Evolutionary conservation across 2,113 vertebrate genomes (phyloP).

Genomic region (Chionodraco myersi): DNA sequence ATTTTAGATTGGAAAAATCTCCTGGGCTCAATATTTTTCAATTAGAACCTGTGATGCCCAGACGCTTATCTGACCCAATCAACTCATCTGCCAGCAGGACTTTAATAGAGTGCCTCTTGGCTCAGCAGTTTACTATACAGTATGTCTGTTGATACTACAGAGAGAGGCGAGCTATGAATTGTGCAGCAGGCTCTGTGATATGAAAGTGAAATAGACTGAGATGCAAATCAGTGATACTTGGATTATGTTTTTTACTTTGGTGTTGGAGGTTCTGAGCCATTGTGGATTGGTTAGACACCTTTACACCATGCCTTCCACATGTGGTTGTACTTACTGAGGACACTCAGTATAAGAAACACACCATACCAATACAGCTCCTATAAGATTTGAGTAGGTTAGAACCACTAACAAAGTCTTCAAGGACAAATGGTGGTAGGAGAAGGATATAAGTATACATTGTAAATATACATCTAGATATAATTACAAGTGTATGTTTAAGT

Average conservation of each 20-base stretch:
- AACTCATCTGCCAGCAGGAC: constrained; percentile 41
- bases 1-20: constrained; percentile 25
- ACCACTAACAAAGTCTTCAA: not conserved
- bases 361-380: not conserved
- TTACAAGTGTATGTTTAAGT: not conserved
- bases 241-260: constrained; percentile 51
- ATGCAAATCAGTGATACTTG: constrained; percentile 63
- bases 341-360: not conserved
- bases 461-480: not conserved
- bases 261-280: constrained; percentile 45
- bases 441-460: not conserved
- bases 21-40: constrained; percentile 26
- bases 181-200: constrained; percentile 53
- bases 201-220: constrained; percentile 61
- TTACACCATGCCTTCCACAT: constrained; percentile 4
- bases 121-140: constrained; percentile 46
- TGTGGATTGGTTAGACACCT: constrained; percentile 20
- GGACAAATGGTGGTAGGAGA: not conserved
- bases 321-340: not conserved
- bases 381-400: not conserved
- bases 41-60: constrained; percentile 14
- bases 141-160: constrained; percentile 12
- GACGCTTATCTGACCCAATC: constrained; percentile 45
- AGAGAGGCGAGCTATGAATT: constrained; percentile 37
- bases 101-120: constrained; percentile 54